A percentile compares a stretch with the other conserved stretches of the same genome.
These are phyloP conservation scores for Okamejei kenojei DNA, from an alignment of 2,797 vertebrate genomes.

Conservation along the genomic window DNA sequence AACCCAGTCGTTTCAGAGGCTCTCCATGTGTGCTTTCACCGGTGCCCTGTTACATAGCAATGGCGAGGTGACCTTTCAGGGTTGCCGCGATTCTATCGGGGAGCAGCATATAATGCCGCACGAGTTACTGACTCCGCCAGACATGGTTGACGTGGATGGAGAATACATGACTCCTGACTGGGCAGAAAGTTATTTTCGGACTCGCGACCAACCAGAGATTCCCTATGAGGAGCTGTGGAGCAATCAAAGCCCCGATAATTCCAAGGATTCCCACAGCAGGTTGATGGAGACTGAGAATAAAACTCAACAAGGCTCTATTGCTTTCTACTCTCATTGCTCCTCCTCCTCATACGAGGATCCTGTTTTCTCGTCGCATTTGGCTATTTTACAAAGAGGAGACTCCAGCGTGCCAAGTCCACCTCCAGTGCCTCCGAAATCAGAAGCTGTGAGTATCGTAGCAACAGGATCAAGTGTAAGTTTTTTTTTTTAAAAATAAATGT, in stretches of 20 bases:
- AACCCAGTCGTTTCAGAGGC: constrained; percentile 65
- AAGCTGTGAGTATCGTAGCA: constrained; percentile 76
- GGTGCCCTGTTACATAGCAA: constrained; percentile 45
- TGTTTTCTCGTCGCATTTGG: constrained; percentile 51
- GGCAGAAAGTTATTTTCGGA: constrained; percentile 68
- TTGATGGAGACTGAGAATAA: constrained; percentile 58
- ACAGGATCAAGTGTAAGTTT: constrained; percentile 23
- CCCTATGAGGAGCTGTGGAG: constrained; percentile 95
- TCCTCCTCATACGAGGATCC: constrained; percentile 58
- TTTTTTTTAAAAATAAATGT: background rate
- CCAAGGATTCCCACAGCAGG: constrained; percentile 45
- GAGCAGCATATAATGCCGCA: constrained; percentile 46
- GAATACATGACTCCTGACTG: constrained; percentile 88
- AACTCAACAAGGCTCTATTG: constrained; percentile 69
- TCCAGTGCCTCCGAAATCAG: constrained; percentile 89
- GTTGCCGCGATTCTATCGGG: constrained; percentile 63
- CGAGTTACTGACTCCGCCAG: constrained; percentile 47
- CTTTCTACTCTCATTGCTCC: constrained; percentile 64
- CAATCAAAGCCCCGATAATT: constrained; percentile 59
- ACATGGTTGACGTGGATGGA: constrained; percentile 63
- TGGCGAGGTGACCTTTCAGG: constrained; percentile 52
- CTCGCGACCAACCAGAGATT: constrained; percentile 67
- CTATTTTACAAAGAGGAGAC: constrained; percentile 55
- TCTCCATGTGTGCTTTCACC: constrained; percentile 66
- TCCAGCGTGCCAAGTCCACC: constrained; percentile 67